Base-by-base conservation (phyloP, 2,113 vertebrate genomes). In the Melanerpes formicivorus region DNA sequence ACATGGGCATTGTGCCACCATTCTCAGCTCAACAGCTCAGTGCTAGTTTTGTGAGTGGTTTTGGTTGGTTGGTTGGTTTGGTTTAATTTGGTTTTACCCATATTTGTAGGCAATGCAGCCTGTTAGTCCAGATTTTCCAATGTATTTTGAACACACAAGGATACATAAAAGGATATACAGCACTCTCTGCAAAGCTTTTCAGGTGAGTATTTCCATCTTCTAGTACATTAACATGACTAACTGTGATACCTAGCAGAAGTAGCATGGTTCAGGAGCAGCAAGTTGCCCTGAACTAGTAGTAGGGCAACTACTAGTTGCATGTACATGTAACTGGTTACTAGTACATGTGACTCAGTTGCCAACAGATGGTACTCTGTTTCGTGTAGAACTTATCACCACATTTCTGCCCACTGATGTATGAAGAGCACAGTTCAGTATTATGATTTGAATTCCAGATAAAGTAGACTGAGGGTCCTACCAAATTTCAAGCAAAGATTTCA, bases 111-210 rank as follows among this genome's bases (percentile, higher is more conserved):
- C 42, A 81, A 46, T 79, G 42, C n/a, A 92, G 44, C 37, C 63
- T 75, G 48, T 58, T 67, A 60, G 65, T 84, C 63, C 79, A 93
- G 90, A 69, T 89, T 84, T 93, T 84, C 74, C 65, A 94, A 40
- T 26, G 30, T 75, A 46, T 81, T 44, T 91, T 87, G 54, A 76
- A 62, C 44, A 48, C 10, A 25, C 14, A 54, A 60, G 21, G 37
- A 72, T 7, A 72, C 44, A 89, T 46, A 66, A 90, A 78, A 89
- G 22, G 44, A 48, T 76, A 79, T 58, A 75, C 8, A 87, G 11
- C 34, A 54, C n/a, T 72, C 34, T 44, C 16, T 54, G 27, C 1
- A 5, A 84, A 84, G 27, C 5, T 37, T 79, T 65, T 78, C 16
- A 79, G 27, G 67, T 52, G n/a, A 5, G 8, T 67, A 67, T 71